Evolutionary conservation across 2,888 invertebrate genomes (phyloP).

Genomic region (Drosophila ustulata): DNA sequence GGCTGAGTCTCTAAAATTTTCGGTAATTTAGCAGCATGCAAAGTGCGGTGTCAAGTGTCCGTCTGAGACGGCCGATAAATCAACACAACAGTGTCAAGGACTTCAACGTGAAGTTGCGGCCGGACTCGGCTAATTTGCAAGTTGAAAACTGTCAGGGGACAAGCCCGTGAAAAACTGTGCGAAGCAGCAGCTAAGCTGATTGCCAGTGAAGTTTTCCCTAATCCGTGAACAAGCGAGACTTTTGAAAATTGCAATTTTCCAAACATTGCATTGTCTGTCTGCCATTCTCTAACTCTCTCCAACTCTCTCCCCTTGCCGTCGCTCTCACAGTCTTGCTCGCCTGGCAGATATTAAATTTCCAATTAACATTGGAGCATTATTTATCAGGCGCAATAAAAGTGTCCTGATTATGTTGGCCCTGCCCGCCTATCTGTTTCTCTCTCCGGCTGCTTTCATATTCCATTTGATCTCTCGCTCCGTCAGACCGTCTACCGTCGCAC

Average conservation of each 20-base stretch:
- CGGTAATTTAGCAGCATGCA: slow-evolving; percentile 28
- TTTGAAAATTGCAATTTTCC: slow-evolving; percentile 50
- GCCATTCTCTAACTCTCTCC: background rate
- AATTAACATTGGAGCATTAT: slow-evolving; percentile 82
- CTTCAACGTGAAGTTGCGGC: slow-evolving; percentile 3
- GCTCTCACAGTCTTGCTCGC: slow-evolving; percentile 1
- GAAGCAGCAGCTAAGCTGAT: slow-evolving; percentile 14
- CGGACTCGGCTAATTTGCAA: slow-evolving; percentile 39
- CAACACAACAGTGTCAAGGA: slow-evolving; percentile 21
- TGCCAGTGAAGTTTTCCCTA: slow-evolving; percentile 8
- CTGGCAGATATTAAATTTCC: slow-evolving; percentile 78
- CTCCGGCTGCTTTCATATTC: slow-evolving; percentile 46
- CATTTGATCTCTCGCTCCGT: slow-evolving; percentile 52
- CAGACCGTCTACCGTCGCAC: slow-evolving; percentile 23
- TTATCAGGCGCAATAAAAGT: slow-evolving; percentile 82
- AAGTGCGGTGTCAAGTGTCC: slow-evolving; percentile 59
- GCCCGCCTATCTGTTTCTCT: background rate
- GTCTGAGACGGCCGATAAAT: slow-evolving; percentile 44
- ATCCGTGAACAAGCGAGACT: slow-evolving; percentile 9
- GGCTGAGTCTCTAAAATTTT: slow-evolving; percentile 37
- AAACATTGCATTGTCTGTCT: slow-evolving; percentile 28
- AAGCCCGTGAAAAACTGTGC: slow-evolving; percentile 6
- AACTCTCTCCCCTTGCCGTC: slow-evolving; percentile 1
- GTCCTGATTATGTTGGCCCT: slow-evolving; percentile 73
- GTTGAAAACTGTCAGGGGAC: slow-evolving; percentile 12